Evolutionary conservation across 2,888 invertebrate genomes (phyloP), one percentile per base, ranked within the genome.

Genomic region (Diabrotica balteata): DNA sequence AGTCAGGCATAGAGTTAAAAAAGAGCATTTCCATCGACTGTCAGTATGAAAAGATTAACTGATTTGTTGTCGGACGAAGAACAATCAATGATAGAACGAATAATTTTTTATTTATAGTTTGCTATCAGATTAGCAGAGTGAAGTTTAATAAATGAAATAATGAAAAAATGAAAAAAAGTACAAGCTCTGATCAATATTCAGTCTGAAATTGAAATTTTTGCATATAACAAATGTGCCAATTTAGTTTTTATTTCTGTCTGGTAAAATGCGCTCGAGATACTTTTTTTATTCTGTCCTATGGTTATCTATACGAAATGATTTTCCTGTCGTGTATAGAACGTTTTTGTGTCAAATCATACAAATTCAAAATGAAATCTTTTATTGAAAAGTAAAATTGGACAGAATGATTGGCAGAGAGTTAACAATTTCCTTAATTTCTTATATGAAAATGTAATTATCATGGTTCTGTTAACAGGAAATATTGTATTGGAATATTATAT

Each of bases 11-110:
- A 66, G 65, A 70, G 59, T 62, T 65, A 57, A 67, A 71, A 70
- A 68, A 67, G 69, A 63, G 61, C 69, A 69, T 70, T 69, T 71
- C 67, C 69, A 69, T 59, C 71, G 69, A 69, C 65, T 66, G 71
- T 67, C 68, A 71, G 66, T 69, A 67, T 66, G 67, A 72, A 73
- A 73, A 75, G 75, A 77, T 75, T 75, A 76, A 76, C 75, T 73
- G 75, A 77, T 77, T 75, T 74, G 75, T 76, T 76, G 75, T 75
- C 72, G 72, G 68, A 71, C 72, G 73, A 75, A 73, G 75, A 73
- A 74, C 76, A 76, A 76, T 76, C 75, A 70, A 70, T 70, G 75
- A 74, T 73, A 69, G 69, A 69, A 72, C 72, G 73, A 69, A 66
- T 73, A 70, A 72, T 73, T 73, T 72, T 73, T 72, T 72, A 73